A percentile compares a stretch with the other conserved stretches of the same genome.
These are phyloP conservation scores for Glaucopsyche alexis DNA, from an alignment of 2,888 invertebrate genomes.

Conservation along the genomic window DNA sequence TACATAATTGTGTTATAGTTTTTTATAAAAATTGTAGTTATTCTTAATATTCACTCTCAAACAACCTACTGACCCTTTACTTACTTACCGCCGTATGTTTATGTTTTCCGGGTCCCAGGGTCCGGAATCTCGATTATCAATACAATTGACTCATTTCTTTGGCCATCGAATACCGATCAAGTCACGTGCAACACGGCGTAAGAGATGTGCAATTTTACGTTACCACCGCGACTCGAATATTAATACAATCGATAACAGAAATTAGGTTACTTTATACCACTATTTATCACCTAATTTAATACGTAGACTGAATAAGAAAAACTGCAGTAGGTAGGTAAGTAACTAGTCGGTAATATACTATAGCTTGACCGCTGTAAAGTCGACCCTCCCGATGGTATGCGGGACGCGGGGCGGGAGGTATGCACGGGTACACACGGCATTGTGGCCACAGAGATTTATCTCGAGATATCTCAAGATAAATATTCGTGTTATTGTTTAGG, in stretches of 20 bases:
- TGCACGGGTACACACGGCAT: no score
- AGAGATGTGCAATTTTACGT: conserved; percentile 26
- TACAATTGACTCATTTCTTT: conserved; percentile 1
- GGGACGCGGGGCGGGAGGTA: no score
- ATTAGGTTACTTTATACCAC: background rate
- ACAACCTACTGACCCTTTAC: background rate
- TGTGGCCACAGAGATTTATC: no score
- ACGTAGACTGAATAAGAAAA: background rate
- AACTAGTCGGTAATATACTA: no score
- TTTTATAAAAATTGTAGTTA: no score
- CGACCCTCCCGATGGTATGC: no score
- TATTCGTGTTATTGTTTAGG: no score
- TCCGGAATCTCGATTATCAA: background rate
- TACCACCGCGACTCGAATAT: conserved; percentile 14
- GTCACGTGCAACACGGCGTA: conserved; percentile 6
- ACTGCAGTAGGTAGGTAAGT: background rate
- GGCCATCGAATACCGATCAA: background rate
- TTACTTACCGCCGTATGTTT: background rate
- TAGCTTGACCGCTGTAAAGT: no score
- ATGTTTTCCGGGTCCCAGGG: conserved; percentile 2
- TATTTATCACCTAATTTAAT: background rate
- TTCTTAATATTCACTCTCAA: no score
- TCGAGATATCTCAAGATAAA: no score
- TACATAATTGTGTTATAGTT: no score
- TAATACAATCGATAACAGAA: conserved; percentile 27